Evolutionary conservation across 2,888 invertebrate species (phyloP), one percentile per base, ranked within the genome.

Genomic region (Carabus problematicus): DNA sequence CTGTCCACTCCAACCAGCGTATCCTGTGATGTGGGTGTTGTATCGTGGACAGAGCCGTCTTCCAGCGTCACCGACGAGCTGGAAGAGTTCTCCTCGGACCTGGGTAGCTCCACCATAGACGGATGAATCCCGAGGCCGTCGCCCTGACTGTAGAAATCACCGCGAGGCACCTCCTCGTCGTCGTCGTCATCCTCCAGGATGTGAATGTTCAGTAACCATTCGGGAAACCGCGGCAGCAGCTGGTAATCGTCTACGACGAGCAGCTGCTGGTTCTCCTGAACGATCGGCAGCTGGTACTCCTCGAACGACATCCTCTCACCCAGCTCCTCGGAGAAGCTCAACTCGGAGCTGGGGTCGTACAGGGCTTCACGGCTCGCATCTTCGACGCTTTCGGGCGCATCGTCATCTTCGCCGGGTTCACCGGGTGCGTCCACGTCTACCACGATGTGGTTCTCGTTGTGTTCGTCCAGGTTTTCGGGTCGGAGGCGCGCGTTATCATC

Each of bases 141-240:
- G n/a, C 82, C 82, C 74, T 82, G 82, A 68, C 81, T 81, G 70
- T 81, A 82, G 72, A 79, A 81, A 75, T 82, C 80, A 2, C 81
- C 78, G 2, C 29, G 29, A 16, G 41, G 41, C 70, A 79, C 81
- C 40, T 79, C 79, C 29, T 76, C 76, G 9, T 71, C 67, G 14
- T 73, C 75, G 7, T 14, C 72, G 40, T 72, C 72, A 1, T 70
- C 72, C 14, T 64, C n/a, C 73, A 72, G 39, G 3, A 78, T 77
- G 14, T 81, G 75, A 64, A 82, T 75, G 61, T 80, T 78, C 56
- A 82, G 73, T 62, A 82, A 72, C 82, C 82, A 82, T 72, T 77
- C 73, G 8, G 82, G 82, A 75, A 82, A 82, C 18, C 29, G 29
- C 29, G 29, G 29, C 2, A 29, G 29, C 6, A 29, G 6, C 6